Evolutionary conservation across 2,888 invertebrate genomes (phyloP).

Genomic region (Drosophila planitibia): DNA sequence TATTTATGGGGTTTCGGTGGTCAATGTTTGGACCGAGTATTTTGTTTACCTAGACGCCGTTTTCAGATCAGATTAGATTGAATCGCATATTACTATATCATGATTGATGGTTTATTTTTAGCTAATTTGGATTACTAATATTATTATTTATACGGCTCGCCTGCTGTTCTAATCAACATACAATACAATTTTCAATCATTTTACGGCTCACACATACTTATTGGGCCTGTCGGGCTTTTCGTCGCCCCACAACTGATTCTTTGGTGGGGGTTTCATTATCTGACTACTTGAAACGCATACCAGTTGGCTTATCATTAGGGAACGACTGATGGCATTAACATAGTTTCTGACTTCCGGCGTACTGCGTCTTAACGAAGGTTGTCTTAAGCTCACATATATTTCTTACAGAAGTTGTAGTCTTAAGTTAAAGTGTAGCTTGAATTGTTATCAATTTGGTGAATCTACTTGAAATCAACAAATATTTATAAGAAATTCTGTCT

Average conservation of each 20-base stretch:
- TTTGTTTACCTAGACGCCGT: conserved; percentile 78
- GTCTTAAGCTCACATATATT: not conserved
- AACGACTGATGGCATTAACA: conserved; percentile 27
- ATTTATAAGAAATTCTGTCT: not conserved
- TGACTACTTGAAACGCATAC: conserved; percentile 32
- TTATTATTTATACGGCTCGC: conserved; percentile 50
- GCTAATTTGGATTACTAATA: conserved; percentile 73
- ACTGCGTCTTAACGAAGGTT: conserved; percentile 25
- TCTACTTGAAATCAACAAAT: not conserved
- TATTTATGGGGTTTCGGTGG: conserved; percentile 19
- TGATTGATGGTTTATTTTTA: conserved; percentile 78
- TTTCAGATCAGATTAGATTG: conserved; percentile 70
- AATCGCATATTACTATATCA: conserved; percentile 52
- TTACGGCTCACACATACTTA: conserved; percentile 32
- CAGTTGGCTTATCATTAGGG: conserved; percentile 27
- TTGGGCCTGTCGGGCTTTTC: conserved; percentile 39
- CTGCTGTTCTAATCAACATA: conserved; percentile 56
- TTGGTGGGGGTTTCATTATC: conserved; percentile 34
- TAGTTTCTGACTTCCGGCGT: conserved; percentile 8
- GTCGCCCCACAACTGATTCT: conserved; percentile 18
- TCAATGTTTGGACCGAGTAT: conserved; percentile 41
- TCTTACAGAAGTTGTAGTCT: not conserved
- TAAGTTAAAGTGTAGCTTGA: not conserved
- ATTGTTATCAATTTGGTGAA: not conserved
- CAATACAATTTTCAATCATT: conserved; percentile 21